phyloP scores from a whole-genome alignment of 2,888 invertebrate species.

The Hydraecia micacea region DNA sequence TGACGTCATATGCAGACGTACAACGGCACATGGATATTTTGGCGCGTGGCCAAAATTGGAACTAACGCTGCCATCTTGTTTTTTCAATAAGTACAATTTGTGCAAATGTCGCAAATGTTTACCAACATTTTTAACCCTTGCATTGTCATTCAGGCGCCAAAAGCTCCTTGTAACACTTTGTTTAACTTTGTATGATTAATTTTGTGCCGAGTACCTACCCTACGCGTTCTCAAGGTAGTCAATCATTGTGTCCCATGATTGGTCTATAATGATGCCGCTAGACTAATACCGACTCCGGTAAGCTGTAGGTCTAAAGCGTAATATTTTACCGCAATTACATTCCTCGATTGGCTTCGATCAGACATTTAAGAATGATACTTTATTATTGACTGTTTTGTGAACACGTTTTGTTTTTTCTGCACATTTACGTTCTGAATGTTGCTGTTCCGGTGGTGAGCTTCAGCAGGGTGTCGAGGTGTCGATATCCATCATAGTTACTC shows the following conservation, averaged over 20 bases:
- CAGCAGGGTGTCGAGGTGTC: background rate
- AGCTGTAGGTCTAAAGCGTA: background rate
- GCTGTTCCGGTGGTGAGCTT: slow-evolving; percentile 10
- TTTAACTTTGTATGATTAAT: background rate
- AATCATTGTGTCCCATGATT: background rate
- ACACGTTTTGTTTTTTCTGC: background rate
- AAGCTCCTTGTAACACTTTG: background rate
- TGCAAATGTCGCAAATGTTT: background rate
- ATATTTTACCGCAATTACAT: background rate
- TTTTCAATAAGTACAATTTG: background rate
- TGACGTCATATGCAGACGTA: too few relatives aligned
- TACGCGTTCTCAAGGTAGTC: background rate
- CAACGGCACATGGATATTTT: background rate
- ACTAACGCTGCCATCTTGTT: background rate
- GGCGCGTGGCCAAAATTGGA: too few relatives aligned
- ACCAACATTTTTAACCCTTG: background rate
- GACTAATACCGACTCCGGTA: background rate
- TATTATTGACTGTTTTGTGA: background rate
- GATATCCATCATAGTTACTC: background rate
- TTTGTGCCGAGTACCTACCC: background rate
- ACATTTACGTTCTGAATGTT: slow-evolving; percentile 15
- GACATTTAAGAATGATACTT: background rate
- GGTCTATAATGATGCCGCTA: background rate
- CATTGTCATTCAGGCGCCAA: background rate
- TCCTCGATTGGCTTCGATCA: background rate